phyloP scores from a whole-genome alignment of 2,888 invertebrate species.

The Sinopyrophorus schimmeli region DNA sequence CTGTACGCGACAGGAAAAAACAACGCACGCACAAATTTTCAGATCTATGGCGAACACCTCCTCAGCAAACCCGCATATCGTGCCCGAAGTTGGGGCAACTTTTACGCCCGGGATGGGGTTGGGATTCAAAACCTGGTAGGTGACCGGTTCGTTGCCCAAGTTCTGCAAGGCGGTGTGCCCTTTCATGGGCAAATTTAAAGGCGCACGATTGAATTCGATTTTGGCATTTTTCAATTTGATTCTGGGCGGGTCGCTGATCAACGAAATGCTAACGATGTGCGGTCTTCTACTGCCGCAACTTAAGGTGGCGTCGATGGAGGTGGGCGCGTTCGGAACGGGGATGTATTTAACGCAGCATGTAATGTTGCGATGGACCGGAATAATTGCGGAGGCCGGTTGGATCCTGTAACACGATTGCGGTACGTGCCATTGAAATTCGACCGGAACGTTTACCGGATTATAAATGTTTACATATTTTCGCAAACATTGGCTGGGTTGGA shows the following conservation, averaged over 20 bases:
- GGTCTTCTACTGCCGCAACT: constrained; percentile 47
- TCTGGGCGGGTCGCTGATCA: constrained; percentile 31
- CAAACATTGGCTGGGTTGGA: constrained; percentile 49
- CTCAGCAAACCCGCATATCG: constrained; percentile 38
- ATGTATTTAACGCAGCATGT: constrained; percentile 54
- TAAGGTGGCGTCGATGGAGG: constrained; percentile 45
- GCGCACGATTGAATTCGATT: constrained; percentile 46
- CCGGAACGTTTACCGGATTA: constrained; percentile 61
- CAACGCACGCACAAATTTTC: constrained; percentile 17
- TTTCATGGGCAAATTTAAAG: constrained; percentile 47
- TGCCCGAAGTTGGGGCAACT: constrained; percentile 39
- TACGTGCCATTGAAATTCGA: constrained; percentile 58
- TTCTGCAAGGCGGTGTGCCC: constrained; percentile 30
- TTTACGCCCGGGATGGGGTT: constrained; percentile 36
- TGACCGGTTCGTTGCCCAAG: constrained; percentile 11
- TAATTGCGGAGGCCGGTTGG: constrained; percentile 58
- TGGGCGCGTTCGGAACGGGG: constrained; percentile 38
- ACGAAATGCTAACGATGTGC: constrained; percentile 26
- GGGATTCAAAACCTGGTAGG: constrained; percentile 36
- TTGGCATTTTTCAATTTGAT: constrained; percentile 27
- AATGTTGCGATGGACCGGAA: constrained; percentile 59
- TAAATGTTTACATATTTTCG: constrained; percentile 57
- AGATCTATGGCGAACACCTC: constrained; percentile 39
- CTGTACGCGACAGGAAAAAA: constrained; percentile 25
- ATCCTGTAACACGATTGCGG: constrained; percentile 57